phyloP scores from a whole-genome alignment of 2,888 invertebrate genomes.

The Andrena bucephala region DNA sequence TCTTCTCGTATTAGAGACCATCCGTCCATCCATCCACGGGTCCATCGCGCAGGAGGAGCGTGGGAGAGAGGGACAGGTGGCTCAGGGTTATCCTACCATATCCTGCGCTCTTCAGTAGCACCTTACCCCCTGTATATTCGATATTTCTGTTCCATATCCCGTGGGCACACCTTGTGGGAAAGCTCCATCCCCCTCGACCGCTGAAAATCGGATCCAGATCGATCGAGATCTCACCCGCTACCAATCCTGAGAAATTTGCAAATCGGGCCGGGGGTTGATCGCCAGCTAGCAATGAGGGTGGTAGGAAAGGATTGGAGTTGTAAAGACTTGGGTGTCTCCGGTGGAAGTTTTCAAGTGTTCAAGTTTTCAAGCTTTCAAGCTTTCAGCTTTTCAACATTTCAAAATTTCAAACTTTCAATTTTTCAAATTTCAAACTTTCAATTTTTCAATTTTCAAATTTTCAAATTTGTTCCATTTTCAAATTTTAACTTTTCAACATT shows the following conservation, averaged over 20 bases:
- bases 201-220: slow-evolving; percentile 32
- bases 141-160: slow-evolving; percentile 73
- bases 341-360: no score
- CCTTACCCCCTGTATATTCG: slow-evolving; percentile 77
- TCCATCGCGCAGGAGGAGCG: slow-evolving; percentile 77
- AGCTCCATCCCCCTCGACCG: slow-evolving; percentile 48
- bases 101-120: slow-evolving; percentile 75
- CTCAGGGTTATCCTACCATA: slow-evolving; percentile 68
- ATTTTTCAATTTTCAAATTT: no score
- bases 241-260: slow-evolving; percentile 1
- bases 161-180: slow-evolving; percentile 81
- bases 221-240: slow-evolving; percentile 3
- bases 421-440: no score
- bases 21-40: slow-evolving; percentile 66
- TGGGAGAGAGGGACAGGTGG: slow-evolving; percentile 84
- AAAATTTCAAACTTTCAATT: no score
- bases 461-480: no score
- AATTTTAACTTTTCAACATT: no score
- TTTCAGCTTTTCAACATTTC: no score
- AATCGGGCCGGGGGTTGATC: not conserved
- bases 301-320: no score
- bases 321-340: no score
- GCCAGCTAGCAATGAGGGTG: no score
- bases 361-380: no score
- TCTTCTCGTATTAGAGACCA: slow-evolving; percentile 46